Base-by-base conservation (phyloP, 2,797 vertebrate genomes). In the Huso huso region DNA sequence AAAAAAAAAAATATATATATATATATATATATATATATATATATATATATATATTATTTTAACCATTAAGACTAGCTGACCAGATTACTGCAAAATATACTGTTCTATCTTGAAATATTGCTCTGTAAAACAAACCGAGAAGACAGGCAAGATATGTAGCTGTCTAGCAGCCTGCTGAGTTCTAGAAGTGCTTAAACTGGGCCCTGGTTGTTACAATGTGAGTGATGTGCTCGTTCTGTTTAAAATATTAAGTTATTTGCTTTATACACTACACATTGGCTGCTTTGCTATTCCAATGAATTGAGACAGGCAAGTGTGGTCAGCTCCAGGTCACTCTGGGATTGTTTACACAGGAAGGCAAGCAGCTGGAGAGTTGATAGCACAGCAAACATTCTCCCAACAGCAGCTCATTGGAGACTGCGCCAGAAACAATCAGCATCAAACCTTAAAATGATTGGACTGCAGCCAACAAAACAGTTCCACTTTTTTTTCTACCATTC, bases 341-440 rank as follows among this genome's bases (percentile, higher is more conserved):
- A 66, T 52, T 60, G 53, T 50, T 12, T 59, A 51, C 49, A 66
- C 48, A 60, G 65, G 10, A 61, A 64, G 12, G 49, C 49, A 23
- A 64, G 7, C 55, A 58, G 6, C 55, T n/a, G 9, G 62, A 71
- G 18, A 15, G 48, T n/a, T 8, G n/a, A 15, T 52, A 52, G 57
- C 55, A 48, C 18, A 23, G 9, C 37, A 37, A 37, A 12, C 48
- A 57, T 7, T 63, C 23, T 51, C 8, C 51, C 10, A 57, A 23
- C 52, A 51, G 10, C 37, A 53, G 37, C 37, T 37, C 37, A 37
- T 37, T 37, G 37, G 37, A 37, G 37, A 37, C 23, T 64, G n/a
- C 49, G 53, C 63, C 65, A 48, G 8, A 57, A 7, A 23, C 18
- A n/a, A 9, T 12, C 12, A 48, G 8, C 50, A 62, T 61, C 15